Evolutionary conservation across 2,113 vertebrate genomes (phyloP), one percentile per base, ranked within the genome.

Genomic region (Rhinolophus sinicus): DNA sequence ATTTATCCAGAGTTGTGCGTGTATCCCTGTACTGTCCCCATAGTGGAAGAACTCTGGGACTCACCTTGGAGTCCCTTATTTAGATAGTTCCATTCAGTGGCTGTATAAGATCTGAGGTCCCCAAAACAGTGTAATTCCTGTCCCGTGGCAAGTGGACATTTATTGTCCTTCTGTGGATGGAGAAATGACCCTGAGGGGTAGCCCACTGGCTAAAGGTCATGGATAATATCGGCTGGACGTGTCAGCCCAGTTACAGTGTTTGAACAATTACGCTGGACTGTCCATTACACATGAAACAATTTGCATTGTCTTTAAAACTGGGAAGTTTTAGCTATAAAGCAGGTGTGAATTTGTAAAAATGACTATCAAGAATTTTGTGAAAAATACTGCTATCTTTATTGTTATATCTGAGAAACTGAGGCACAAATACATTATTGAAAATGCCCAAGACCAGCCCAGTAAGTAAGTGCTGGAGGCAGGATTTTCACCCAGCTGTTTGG

Each of bases 1-100:
- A 13, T 33, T 64, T n/a, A 60, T 88, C 60, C 56, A 96, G 83
- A 80, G 87, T 90, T 28, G 19, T 30, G 10, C 44, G 1, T n/a
- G 3, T 0, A 38, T 80, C 47, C 16, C 14, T 73, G 5, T 19
- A 21, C 13, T 44, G 5, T 0, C 47, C 0, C 44, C 60, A 83
- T 1, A 11, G 24, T 28, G 24, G 35, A n/a, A 28, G 12, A 77
- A 47, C 0, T 0, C 60, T 88, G n/a, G 18, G 38, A 75, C 26
- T 93, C 47, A 91, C 69, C 18, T 21, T 56, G 38, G 12, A 65
- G 62, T 30, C 6, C 3, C 33, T 95, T 33, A 38, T 73, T 65
- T 38, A 58, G 50, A 62, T 1, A 77, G 6, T 50, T 73, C 3
- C 33, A 69, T 40, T 90, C 40, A 62, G 40, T 14, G 38, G 50